Percentiles rank a stretch among this genome's conserved stretches.
Evolutionary conservation across 2,113 vertebrate genomes (phyloP).

Genomic region (Hemiprocne comata): DNA sequence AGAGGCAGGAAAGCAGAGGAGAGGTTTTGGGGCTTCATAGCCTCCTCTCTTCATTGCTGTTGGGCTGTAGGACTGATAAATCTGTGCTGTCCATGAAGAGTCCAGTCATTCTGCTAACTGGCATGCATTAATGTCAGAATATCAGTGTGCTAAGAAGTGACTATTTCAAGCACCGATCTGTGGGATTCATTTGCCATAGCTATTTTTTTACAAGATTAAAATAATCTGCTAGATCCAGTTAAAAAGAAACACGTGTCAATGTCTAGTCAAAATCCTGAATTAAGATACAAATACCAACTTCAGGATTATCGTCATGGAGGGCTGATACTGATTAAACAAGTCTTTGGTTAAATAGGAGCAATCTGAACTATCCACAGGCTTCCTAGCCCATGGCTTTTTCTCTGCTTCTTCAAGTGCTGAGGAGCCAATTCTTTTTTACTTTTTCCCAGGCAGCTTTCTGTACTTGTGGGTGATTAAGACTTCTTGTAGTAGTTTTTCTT

Average conservation of each 20-base stretch:
- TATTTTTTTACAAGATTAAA: not conserved
- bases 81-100: not conserved
- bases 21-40: not conserved
- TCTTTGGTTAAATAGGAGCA: not conserved
- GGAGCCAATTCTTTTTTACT: not conserved
- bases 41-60: not conserved
- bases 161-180: not conserved
- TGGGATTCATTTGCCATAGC: not conserved
- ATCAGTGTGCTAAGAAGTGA: not conserved
- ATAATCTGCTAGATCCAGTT: not conserved
- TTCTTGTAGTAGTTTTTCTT: not conserved
- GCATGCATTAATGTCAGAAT: not conserved
- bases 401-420: not conserved
- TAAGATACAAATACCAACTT: not conserved
- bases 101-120: not conserved
- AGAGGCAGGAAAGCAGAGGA: not conserved
- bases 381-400: not conserved
- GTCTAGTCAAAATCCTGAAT: not conserved
- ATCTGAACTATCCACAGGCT: not conserved
- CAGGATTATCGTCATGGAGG: accelerated
- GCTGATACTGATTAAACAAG: not conserved
- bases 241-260: not conserved
- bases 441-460: not conserved
- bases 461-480: not conserved
- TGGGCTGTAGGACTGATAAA: not conserved